These are phyloP conservation scores for Ophion ellenae DNA, from an alignment of 2,888 invertebrate genomes.

Conservation along the genomic window DNA sequence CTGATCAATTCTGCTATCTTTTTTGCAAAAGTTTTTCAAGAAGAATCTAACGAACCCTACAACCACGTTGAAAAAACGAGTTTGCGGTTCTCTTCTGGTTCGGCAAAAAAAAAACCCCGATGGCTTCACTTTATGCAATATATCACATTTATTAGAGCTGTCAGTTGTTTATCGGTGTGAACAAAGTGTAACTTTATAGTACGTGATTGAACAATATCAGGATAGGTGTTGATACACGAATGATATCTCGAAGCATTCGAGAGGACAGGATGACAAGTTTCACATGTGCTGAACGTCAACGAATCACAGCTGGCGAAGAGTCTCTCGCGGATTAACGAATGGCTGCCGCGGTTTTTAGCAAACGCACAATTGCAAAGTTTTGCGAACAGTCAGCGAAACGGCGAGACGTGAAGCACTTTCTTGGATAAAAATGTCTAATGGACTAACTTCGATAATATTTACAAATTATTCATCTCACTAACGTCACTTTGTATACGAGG, in stretches of 20 bases:
- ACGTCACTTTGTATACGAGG: background rate
- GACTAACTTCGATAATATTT: conserved; percentile 21
- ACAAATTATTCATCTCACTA: conserved; percentile 14
- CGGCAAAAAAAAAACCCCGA: background rate
- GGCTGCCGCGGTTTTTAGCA: background rate
- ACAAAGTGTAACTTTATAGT: conserved; percentile 24
- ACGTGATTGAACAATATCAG: conserved; percentile 10
- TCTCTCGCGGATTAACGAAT: too few species aligned
- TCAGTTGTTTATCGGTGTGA: conserved; percentile 16
- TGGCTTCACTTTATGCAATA: background rate
- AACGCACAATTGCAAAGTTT: background rate
- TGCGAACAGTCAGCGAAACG: background rate
- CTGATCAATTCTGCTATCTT: too few species aligned
- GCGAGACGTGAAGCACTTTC: background rate
- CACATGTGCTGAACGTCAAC: too few species aligned
- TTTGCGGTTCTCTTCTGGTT: background rate
- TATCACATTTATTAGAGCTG: conserved; percentile 56
- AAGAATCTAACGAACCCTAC: background rate
- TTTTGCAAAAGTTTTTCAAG: too few species aligned
- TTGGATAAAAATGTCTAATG: conserved; percentile 9
- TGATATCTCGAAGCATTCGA: conserved; percentile 8
- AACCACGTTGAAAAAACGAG: background rate
- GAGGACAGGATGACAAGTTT: background rate
- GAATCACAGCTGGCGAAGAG: too few species aligned
- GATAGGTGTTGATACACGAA: conserved; percentile 3